Evolutionary conservation across 1,140 invertebrate genomes (phyloP), one percentile per base, ranked within the genome.

Genomic region (Phymastichus coffea): DNA sequence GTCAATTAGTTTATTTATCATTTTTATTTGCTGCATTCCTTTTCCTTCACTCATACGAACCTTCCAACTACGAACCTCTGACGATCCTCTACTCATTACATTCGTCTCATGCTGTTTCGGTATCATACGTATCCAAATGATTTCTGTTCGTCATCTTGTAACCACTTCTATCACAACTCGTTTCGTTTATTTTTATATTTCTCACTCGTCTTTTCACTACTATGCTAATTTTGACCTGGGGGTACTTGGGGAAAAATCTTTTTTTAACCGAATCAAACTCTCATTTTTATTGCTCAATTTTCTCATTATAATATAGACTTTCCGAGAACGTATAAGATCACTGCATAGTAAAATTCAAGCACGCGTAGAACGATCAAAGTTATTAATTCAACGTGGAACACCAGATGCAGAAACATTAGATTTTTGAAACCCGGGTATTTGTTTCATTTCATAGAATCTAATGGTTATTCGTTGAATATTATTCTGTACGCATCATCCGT

Each of bases 331-430:
- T 80, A 88, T 93, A 65, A 91, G 90, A 78, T 86, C 85, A 67
- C 85, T 94, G 70, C 91, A 94, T 79, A 91, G 86, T 83, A 94
- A 93, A 84, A 91, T 95, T 69, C 85, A 87, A 69, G 87, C 90
- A 77, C 87, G 90, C 65, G 88, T 87, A 74, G 92, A 95, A 80
- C 88, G 92, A 70, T 90, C 93, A 67, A 94, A 94, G 80, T 81
- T 93, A 57, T 81, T 95, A 69, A 83, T 90, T 73, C 89, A 93
- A 79, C 87, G 90, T 71, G 92, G 91, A 75, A 87, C 84, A 65
- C 91, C 91, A 60, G 91, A 92, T 75, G 82, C 86, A 63, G 88
- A 90, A 64, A 84, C 86, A 61, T 80, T 87, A 62, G 84, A 85
- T 25, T 25, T 55, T 37, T 63, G 52, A 33, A 15, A 38, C 44